Evolutionary conservation across 2,888 invertebrate species (phyloP).

Genomic region (Protonemura montana): DNA sequence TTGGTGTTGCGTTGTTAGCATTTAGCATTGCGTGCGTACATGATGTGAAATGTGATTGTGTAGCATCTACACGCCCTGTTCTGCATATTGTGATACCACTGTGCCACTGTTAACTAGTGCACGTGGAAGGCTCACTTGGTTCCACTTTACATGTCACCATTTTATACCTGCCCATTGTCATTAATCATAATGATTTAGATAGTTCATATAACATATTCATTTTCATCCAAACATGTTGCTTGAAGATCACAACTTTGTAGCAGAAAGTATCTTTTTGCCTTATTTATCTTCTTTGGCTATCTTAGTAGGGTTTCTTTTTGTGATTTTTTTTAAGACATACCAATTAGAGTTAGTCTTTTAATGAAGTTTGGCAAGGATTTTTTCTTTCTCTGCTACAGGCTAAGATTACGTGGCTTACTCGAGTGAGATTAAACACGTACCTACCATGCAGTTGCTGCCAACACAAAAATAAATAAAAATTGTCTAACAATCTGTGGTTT

Average conservation of each 20-base stretch:
- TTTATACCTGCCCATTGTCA: not conserved
- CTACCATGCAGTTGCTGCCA: not conserved
- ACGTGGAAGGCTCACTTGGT: not conserved
- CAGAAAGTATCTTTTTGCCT: not conserved
- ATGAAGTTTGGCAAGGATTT: not conserved
- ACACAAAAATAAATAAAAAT: not conserved
- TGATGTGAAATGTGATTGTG: conserved; percentile 7
- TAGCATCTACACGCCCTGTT: conserved; percentile 21
- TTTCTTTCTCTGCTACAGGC: not conserved
- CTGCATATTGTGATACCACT: conserved; percentile 33
- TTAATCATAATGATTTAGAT: not conserved
- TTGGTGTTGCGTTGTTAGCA: not conserved
- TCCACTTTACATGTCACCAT: not conserved
- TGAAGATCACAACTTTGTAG: not conserved
- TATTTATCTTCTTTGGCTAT: not conserved
- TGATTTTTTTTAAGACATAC: not conserved
- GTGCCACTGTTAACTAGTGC: conserved; percentile 3
- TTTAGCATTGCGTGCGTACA: conserved; percentile 7
- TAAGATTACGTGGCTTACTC: not conserved
- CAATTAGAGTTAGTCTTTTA: not conserved
- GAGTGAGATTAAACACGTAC: not conserved
- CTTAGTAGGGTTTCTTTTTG: not conserved
- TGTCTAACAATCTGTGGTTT: not conserved
- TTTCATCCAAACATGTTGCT: not conserved
- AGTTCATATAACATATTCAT: not conserved